Percentiles rank a stretch among this genome's conserved stretches.
phyloP scores from a whole-genome alignment of 2,113 vertebrate genomes.

The Calyptomena viridis region DNA sequence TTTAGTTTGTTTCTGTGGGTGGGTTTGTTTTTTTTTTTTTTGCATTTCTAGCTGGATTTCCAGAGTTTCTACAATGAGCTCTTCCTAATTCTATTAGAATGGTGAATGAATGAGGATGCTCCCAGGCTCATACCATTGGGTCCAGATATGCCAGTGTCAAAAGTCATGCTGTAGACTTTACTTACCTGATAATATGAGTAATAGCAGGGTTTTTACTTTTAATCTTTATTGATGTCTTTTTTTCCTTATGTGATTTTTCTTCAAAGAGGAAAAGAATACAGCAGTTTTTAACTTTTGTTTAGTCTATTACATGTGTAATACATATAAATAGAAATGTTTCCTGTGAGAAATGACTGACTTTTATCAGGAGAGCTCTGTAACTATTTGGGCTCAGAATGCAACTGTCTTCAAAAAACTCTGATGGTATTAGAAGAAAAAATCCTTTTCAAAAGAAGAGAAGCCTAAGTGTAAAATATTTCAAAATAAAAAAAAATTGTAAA shows the following conservation, averaged over 20 bases:
- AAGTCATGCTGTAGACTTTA: background rate
- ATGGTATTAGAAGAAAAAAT: background rate
- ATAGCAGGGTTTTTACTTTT: background rate
- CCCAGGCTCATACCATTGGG: rapidly evolving
- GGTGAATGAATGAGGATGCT: background rate
- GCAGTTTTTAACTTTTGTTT: background rate
- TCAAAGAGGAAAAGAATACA: background rate
- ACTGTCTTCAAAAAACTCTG: background rate
- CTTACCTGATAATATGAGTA: background rate
- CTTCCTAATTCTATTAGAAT: background rate
- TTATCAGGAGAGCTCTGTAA: background rate
- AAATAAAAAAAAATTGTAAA: background rate
- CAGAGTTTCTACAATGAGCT: background rate
- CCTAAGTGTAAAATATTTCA: background rate
- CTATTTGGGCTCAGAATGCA: background rate
- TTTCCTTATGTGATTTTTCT: background rate
- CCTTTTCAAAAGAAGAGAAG: background rate
- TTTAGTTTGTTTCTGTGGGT: background rate
- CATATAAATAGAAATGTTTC: background rate
- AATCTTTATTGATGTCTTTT: background rate
- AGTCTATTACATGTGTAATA: background rate
- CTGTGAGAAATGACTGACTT: background rate
- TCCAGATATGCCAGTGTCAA: background rate
- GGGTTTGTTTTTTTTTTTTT: too few species aligned
- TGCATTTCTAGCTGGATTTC: background rate